Percentiles rank a stretch among this genome's conserved stretches.
Conservation (phyloP, 2,113 vertebrate genomes). For the Turdus rufiventris region DNA sequence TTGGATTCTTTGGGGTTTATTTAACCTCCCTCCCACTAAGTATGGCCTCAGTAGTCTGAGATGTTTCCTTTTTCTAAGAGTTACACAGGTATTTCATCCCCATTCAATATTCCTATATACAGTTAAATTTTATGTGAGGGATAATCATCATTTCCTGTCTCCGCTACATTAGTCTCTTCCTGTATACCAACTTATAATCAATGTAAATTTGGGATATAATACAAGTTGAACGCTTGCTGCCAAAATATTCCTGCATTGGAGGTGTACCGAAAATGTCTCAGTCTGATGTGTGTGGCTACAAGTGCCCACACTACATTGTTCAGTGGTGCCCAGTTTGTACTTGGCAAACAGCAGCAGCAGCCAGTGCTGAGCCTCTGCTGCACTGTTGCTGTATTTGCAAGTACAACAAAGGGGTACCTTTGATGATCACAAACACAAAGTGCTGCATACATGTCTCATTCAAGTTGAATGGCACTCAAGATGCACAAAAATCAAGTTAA, state of each 20-base stretch:
- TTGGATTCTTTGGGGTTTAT: not conserved
- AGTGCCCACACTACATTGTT: not conserved
- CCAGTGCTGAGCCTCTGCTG: not conserved
- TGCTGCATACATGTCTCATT: not conserved
- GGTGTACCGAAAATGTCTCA: fast-evolving
- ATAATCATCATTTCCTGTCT: not conserved
- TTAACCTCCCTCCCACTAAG: not conserved
- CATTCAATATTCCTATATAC: not conserved
- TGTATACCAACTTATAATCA: not conserved
- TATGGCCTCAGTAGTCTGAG: not conserved
- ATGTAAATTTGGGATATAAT: not conserved
- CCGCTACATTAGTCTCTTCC: not conserved
- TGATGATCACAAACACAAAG: not conserved
- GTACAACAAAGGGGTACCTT: not conserved
- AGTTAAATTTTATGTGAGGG: not conserved
- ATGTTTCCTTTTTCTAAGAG: not conserved
- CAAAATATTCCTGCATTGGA: not conserved
- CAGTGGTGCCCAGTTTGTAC: not conserved
- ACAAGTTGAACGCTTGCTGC: not conserved
- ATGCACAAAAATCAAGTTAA: not conserved
- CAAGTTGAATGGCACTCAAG: not conserved
- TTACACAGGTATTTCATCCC: not conserved
- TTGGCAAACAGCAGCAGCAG: not conserved
- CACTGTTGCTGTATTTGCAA: not conserved
- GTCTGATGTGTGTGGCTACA: not conserved